A percentile compares a stretch with the other conserved stretches of the same genome.
Evolutionary conservation across 1,140 invertebrate genomes (phyloP).

Genomic region (Drosophila simulans): DNA sequence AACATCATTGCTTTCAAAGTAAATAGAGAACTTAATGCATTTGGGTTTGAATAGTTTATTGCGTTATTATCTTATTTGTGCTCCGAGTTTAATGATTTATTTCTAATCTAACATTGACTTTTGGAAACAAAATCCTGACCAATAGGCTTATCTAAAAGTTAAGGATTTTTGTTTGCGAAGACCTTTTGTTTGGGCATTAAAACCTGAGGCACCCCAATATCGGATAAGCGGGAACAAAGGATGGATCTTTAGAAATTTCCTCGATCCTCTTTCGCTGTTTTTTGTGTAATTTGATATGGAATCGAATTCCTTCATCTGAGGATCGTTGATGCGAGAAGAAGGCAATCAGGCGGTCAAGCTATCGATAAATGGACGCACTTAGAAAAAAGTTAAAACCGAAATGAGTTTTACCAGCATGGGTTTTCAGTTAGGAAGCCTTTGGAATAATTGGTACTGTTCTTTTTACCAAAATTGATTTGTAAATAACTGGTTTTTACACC

Average conservation of each 20-base stretch:
- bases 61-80: neutral
- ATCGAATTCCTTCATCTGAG: constrained; percentile 19
- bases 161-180: neutral
- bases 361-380: constrained; percentile 9
- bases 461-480: no score
- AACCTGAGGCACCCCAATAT: neutral
- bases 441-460: no score
- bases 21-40: no score
- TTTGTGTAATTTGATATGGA: constrained; percentile 18
- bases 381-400: neutral
- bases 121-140: neutral
- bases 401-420: no score
- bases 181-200: constrained; percentile 2
- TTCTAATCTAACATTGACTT: neutral
- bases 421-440: no score
- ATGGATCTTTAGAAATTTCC: neutral
- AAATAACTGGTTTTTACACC: no score
- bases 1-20: no score
- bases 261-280: neutral
- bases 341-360: constrained; percentile 9
- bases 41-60: neutral
- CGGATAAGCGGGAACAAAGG: constrained; percentile 19
- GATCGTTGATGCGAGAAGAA: constrained; percentile 2
- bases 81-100: neutral
- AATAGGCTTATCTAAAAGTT: constrained; percentile 7